Base-by-base conservation (phyloP, 2,888 invertebrate genomes). In the Melipona beecheii region DNA sequence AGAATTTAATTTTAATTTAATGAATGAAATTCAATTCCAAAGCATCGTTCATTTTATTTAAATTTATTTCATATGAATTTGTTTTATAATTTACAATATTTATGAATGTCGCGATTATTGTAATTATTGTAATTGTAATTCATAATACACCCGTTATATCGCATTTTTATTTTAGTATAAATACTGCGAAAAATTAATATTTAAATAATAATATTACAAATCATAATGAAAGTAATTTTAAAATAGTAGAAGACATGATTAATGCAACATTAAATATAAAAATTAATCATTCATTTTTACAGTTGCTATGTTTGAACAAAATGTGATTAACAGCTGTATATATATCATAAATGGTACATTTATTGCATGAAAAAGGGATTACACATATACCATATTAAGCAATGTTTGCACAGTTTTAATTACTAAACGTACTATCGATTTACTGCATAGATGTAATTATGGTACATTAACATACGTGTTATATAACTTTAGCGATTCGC, bases 221-320 rank as follows among this genome's bases (percentile, higher is more conserved):
- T 21, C 2, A 60, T 17, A 80, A 66, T 66, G 19, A 17, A 62
- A 54, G 21, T 36, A 50, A 68, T 66, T 56, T 27, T 19, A n/a
- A 24, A 19, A 58, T 27, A 58, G 24, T 17, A 72, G 69, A 49
- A 56, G 64, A 50, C n/a, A 49, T 64, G 19, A 62, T 36, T 64
- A 24, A 73, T 79, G 58, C 56, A 64, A 58, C 56, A 60, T 73
- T 64, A 80, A 82, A 65, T 82, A 81, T 74, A 81, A 74, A 81
- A 75, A 70, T 70, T 60, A 80, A 71, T 70, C 66, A 49, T 70
- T 52, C 54, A 62, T 74, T 27, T 79, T 65, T 31, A 66, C 49
- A 27, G n/a, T 36, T 60, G 27, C 24, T 60, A 19, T 27, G 43
- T 60, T 36, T 71, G 19, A 82, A 73, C 60, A 49, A 79, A 73